Conservation (phyloP, 2,888 invertebrate species). For the Perithous albicinctus region DNA sequence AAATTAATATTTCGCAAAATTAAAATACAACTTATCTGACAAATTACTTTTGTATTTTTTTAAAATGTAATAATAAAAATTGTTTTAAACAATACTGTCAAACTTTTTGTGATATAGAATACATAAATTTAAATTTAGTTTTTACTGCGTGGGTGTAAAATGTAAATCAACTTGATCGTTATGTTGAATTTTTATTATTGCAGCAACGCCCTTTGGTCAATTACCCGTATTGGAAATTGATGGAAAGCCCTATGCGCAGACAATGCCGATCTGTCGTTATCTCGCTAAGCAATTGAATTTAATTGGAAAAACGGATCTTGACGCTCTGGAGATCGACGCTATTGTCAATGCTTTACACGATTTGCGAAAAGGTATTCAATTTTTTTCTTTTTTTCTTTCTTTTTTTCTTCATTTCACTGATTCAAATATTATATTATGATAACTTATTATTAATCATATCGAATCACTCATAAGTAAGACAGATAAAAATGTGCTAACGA, state of each 20-base stretch:
- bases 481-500: not conserved
- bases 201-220: slow-evolving; percentile 79
- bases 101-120: too few relatives aligned
- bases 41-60: too few relatives aligned
- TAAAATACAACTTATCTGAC: too few relatives aligned
- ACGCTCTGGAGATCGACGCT: slow-evolving; percentile 77
- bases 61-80: too few relatives aligned
- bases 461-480: not conserved
- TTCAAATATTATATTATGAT: not conserved
- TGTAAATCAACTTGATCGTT: too few relatives aligned
- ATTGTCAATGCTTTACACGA: slow-evolving; percentile 76
- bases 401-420: not conserved
- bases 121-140: too few relatives aligned
- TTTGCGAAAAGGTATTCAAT: slow-evolving; percentile 77
- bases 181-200: slow-evolving; percentile 45
- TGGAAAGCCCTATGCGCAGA: slow-evolving; percentile 77
- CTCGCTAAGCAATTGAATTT: slow-evolving; percentile 78
- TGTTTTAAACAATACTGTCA: too few relatives aligned
- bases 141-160: too few relatives aligned
- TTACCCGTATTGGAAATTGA: slow-evolving; percentile 79
- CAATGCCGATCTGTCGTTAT: slow-evolving; percentile 79
- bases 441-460: not conserved
- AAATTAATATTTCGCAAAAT: too few relatives aligned
- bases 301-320: slow-evolving; percentile 78
- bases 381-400: slow-evolving; percentile 8